Base-by-base conservation (phyloP, 35 echinoderm and acorn worm genomes). In the Acanthaster planci region DNA sequence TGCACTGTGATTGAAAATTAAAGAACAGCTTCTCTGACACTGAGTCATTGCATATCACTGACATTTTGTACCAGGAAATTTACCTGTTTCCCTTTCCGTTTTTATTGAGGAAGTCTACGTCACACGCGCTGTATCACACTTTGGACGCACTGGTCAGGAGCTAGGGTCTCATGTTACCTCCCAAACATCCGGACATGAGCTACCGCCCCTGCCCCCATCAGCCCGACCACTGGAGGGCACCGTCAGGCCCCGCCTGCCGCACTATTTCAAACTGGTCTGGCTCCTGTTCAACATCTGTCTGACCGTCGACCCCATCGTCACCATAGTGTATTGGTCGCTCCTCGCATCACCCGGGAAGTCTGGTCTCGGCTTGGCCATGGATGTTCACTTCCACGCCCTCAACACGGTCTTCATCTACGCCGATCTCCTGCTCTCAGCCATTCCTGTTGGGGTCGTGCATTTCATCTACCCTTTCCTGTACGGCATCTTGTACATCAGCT, bases 211-310 rank as follows among this genome's bases (percentile, higher is more conserved):
- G 34, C 34, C 60, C 19, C 9, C 18, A 9, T 3, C 15, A 35
- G 14, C 19, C 17, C 60, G 34, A 10, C 60, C 60, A 18, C 34
- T 68, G 23, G 34, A 68, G 60, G 34, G 60, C 0, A 2, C 60
- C 23, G 27, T 32, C 22, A 23, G 1, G 23, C 60, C 60, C 23
- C 22, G 18, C 9, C 29, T 68, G 23, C 60, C 60, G 2, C 60
- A 22, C 60, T 85, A 85, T 40, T 76, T 75, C 64, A 38, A 52
- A 31, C 22, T 85, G 2, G 31, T 60, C 8, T 85, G 84, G 84
- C n/a, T 52, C 84, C 40, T 85, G 21, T 85, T 85, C 21, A 85
- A 85, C 64, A 85, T 85, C 64, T 75, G 50, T 42, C 40, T 68
- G 8, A 22, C 27, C 38, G 37, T 85, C 35, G 60, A 60, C 19